Percentiles rank a stretch among this genome's conserved stretches.
Conservation (phyloP, 2,797 vertebrate species). For the Bradypus variegatus region DNA sequence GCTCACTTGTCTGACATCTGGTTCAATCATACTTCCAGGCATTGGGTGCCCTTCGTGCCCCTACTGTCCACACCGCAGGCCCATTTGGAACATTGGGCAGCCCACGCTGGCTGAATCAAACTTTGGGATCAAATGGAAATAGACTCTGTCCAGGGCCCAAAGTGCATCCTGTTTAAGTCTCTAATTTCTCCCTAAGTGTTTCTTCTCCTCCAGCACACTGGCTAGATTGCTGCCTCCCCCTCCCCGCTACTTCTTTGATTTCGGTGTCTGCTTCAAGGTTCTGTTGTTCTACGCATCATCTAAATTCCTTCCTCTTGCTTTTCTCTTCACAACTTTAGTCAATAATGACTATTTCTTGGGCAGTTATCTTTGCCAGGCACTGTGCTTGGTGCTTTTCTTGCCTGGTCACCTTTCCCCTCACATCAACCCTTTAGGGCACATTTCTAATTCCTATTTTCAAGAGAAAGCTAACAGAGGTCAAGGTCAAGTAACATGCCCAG, state of each 20-base stretch:
- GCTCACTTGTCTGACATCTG: conserved; percentile 62
- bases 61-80: background rate
- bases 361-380: background rate
- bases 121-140: background rate
- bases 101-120: background rate
- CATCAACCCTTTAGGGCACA: background rate
- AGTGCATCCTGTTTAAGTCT: background rate
- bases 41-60: conserved; percentile 8
- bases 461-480: background rate
- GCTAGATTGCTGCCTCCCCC: no score
- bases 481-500: background rate
- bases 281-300: background rate
- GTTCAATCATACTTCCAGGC: conserved; percentile 50
- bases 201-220: background rate
- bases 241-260: background rate
- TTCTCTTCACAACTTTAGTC: background rate
- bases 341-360: background rate
- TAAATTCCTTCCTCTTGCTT: background rate
- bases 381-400: background rate
- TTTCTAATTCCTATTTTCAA: background rate
- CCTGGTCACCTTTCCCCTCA: background rate
- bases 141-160: background rate
- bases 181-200: background rate
- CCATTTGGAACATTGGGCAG: conserved; percentile 6
- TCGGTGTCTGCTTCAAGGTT: background rate